Percentiles rank a stretch among this genome's conserved stretches.
These are phyloP conservation scores for Coptodon rendalli DNA, from an alignment of 2,113 vertebrate species.

Conservation along the genomic window DNA sequence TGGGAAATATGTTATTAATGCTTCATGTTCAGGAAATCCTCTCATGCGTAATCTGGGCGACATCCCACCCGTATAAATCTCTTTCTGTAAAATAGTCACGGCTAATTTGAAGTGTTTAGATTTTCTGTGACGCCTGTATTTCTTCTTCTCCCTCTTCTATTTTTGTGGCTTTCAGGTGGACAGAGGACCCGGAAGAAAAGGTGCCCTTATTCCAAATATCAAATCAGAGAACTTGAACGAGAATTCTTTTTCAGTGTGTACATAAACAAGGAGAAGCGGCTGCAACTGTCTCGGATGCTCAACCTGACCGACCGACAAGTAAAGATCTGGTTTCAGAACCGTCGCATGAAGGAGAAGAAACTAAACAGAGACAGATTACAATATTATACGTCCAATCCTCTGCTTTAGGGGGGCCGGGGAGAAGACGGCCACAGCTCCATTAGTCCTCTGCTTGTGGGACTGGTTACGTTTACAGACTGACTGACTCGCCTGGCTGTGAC, in stretches of 20 bases:
- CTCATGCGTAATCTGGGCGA: neutral
- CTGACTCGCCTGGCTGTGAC: constrained; percentile 25
- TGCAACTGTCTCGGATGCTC: constrained; percentile 96
- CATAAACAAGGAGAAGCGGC: constrained; percentile 97
- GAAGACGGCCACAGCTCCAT: neutral
- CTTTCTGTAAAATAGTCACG: constrained; percentile 6
- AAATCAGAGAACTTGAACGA: constrained; percentile 93
- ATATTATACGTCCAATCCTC: constrained; percentile 92
- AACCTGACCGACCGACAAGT: constrained; percentile 97
- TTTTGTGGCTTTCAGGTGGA: constrained; percentile 77
- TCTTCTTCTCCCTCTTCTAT: constrained; percentile 36
- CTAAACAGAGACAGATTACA: constrained; percentile 97
- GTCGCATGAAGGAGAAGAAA: constrained; percentile 99
- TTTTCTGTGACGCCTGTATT: neutral
- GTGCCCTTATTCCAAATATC: constrained; percentile 95
- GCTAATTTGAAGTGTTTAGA: constrained; percentile 18
- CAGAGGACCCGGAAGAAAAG: constrained; percentile 93
- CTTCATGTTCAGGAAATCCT: constrained; percentile 26
- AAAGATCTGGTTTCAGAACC: constrained; percentile 99
- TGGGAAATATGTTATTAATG: constrained; percentile 23
- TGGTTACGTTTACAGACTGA: constrained; percentile 38
- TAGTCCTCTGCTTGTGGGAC: constrained; percentile 1
- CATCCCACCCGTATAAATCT: constrained; percentile 7
- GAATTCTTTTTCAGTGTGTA: constrained; percentile 99
- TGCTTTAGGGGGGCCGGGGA: constrained; percentile 77